Base-by-base conservation (phyloP, 2,797 vertebrate species). In the Galagoides demidoff region DNA sequence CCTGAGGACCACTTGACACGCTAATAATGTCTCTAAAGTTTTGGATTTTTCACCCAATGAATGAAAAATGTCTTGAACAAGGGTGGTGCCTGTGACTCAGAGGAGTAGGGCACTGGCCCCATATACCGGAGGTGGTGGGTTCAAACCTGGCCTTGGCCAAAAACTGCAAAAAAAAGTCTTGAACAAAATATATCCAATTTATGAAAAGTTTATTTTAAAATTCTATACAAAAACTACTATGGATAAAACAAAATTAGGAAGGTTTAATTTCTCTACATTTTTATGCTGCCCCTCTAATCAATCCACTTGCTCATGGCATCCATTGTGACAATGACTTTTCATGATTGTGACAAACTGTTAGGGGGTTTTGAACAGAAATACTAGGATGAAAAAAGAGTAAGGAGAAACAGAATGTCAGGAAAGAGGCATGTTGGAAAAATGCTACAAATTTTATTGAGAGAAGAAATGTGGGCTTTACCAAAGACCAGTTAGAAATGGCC, bases 191-290 rank as follows among this genome's bases (percentile, higher is more conserved):
- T 39, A 45, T 37, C 8, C 20, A 22, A 2, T 5, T 1, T 11
- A 9, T 12, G 27, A 49, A 39, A 31, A 55, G 9, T 17, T 20
- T 20, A 27, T 59, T 89, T 83, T 2, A 27, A 2, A 57, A 63
- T n/a, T 11, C 2, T 25, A 17, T 7, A 3, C 14, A n/a, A 1
- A 27, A 12, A 29, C 17, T 10, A 2, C n/a, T n/a, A 34, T 19
- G 2, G 2, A 1, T 3, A 1, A 0, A 13, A 16, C 2, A 27
- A 19, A 2, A 4, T 6, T 4, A 20, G 14, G 27, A 31, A 29
- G 9, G 22, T 22, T 23, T 14, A 16, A 8, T 2, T 52, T 57
- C 19, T 34, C 27, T 16, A 0, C 8, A 10, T 34, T 39, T 22
- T 29, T 7, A 5, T 12, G 2, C 52, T 13, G 5, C 45, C 1